phyloP scores from a whole-genome alignment of 2,888 invertebrate genomes.

The Zonitis immaculata region DNA sequence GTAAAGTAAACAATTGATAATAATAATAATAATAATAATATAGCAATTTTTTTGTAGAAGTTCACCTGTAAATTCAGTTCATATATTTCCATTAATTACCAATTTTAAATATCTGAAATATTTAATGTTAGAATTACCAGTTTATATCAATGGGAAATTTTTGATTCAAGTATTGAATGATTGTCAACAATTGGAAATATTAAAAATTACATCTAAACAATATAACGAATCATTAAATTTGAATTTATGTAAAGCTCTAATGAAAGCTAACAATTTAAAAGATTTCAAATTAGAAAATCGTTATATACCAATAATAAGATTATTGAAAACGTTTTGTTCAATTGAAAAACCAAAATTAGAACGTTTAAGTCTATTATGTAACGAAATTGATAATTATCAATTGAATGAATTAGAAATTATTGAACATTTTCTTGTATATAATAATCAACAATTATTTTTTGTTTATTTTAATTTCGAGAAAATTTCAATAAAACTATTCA shows the following conservation, averaged over 20 bases:
- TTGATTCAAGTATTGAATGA: neutral
- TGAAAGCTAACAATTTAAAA: neutral
- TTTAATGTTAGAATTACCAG: neutral
- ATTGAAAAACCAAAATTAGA: neutral
- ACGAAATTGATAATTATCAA: neutral
- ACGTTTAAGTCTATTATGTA: neutral
- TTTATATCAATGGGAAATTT: neutral
- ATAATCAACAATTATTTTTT: neutral
- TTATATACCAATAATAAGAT: neutral
- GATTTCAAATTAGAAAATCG: neutral
- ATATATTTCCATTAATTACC: neutral
- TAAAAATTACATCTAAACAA: neutral
- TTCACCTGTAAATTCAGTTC: neutral
- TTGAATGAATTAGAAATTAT: neutral
- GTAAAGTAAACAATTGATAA: neutral
- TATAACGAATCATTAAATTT: neutral
- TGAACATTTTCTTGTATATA: neutral
- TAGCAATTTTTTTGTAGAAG: neutral
- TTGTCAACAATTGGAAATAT: neutral
- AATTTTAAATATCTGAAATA: neutral
- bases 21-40: neutral
- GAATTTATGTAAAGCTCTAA: neutral
- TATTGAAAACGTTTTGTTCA: neutral
- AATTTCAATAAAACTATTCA: neutral
- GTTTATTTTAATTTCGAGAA: neutral